Evolutionary conservation across 1,140 invertebrate genomes (phyloP).

Genomic region (Procambarus clarkii): DNA sequence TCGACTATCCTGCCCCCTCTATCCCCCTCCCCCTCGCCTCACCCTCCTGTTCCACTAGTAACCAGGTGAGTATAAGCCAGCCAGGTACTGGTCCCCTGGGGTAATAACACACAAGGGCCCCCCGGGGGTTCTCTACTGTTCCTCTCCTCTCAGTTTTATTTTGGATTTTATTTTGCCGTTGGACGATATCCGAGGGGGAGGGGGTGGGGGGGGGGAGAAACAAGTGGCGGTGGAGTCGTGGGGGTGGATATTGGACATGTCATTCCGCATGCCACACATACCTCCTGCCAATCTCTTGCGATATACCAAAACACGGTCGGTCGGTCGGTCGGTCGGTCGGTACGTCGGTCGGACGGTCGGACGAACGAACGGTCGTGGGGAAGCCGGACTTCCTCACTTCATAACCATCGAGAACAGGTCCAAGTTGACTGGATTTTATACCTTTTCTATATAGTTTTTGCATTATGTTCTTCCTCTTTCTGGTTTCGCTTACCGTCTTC

Average conservation of each 20-base stretch:
- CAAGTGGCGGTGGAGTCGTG: neutral
- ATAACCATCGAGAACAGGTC: no score
- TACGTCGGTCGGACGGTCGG: no score
- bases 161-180: neutral
- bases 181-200: slow-evolving; percentile 52
- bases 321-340: no score
- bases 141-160: slow-evolving; percentile 5
- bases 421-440: no score
- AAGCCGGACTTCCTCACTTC: no score
- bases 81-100: slow-evolving; percentile 29
- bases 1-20: neutral
- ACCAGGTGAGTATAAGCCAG: no score
- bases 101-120: slow-evolving; percentile 30
- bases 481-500: no score
- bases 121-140: slow-evolving; percentile 29
- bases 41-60: neutral
- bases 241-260: slow-evolving; percentile 50
- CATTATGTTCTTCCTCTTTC: no score
- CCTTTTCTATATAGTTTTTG: no score
- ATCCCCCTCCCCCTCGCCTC: neutral
- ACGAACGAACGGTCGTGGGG: no score
- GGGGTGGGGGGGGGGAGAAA: neutral
- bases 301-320: slow-evolving; percentile 29
- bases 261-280: slow-evolving; percentile 56
- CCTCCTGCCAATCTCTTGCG: slow-evolving; percentile 33